Percentiles rank a stretch among this genome's conserved stretches.
These are phyloP conservation scores for Stenichneumon culpator DNA, from an alignment of 2,888 invertebrate genomes.

Conservation along the genomic window DNA sequence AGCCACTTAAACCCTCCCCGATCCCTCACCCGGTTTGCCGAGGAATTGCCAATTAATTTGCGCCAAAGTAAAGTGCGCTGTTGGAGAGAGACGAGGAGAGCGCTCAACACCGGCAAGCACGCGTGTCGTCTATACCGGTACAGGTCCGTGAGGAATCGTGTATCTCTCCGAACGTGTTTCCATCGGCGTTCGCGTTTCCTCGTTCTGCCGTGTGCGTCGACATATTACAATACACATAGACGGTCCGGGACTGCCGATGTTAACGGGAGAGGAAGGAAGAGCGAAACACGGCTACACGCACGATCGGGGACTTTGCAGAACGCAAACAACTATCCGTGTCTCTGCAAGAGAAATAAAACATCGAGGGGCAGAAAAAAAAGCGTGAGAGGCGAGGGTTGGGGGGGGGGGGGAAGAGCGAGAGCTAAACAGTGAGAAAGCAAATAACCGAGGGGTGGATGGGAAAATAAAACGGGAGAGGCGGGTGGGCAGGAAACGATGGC, in stretches of 20 bases:
- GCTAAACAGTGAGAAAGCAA: constrained; percentile 28
- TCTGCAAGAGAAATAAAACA: constrained; percentile 39
- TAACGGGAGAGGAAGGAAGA: constrained; percentile 10
- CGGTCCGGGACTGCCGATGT: background rate
- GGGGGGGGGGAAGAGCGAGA: constrained; percentile 4
- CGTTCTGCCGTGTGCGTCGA: constrained; percentile 25
- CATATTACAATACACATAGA: constrained; percentile 40
- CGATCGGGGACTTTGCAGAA: constrained; percentile 65
- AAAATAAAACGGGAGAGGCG: constrained; percentile 35
- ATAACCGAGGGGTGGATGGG: constrained; percentile 29
- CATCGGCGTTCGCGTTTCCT: constrained; percentile 35
- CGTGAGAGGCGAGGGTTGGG: background rate
- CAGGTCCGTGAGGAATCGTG: constrained; percentile 5
- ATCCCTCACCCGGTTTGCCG: constrained; percentile 54
- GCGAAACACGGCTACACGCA: constrained; percentile 25
- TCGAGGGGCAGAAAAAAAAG: background rate
- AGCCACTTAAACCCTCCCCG: constrained; percentile 78
- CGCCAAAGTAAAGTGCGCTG: constrained; percentile 79
- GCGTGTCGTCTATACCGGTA: constrained; percentile 1
- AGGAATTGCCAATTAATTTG: constrained; percentile 82
- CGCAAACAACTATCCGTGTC: constrained; percentile 70
- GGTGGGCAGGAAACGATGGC: constrained; percentile 60
- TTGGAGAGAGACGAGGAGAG: constrained; percentile 70
- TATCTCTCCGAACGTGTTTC: constrained; percentile 27
- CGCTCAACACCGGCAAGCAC: constrained; percentile 21